A percentile compares a stretch with the other conserved stretches of the same genome.
Evolutionary conservation across 2,888 invertebrate genomes (phyloP).

Genomic region (Hirtodrosophila histrioides): DNA sequence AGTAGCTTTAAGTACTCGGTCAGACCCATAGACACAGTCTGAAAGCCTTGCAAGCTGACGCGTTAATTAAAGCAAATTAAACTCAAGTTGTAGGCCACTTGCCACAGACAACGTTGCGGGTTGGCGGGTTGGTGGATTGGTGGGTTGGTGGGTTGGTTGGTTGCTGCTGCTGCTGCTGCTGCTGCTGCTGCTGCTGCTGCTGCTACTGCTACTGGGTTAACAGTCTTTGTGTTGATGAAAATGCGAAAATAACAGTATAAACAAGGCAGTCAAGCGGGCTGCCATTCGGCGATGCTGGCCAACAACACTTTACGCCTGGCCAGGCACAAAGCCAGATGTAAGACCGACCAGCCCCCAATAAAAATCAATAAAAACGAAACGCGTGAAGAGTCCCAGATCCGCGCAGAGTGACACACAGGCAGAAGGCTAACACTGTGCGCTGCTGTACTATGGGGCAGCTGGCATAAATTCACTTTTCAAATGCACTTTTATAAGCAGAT

Average conservation of each 20-base stretch:
- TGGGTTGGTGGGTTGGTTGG: too few relatives aligned
- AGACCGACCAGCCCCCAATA: conserved; percentile 28
- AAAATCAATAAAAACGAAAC: conserved; percentile 69
- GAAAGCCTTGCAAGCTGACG: conserved; percentile 39
- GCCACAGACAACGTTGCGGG: conserved; percentile 31
- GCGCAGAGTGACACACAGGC: conserved; percentile 12
- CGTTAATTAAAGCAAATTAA: conserved; percentile 75
- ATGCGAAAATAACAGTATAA: conserved; percentile 64
- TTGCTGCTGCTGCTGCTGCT: conserved; percentile 4
- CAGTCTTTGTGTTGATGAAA: conserved; percentile 69
- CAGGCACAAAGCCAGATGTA: conserved; percentile 43
- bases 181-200: conserved; percentile 14
- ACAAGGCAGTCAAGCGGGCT: conserved; percentile 31
- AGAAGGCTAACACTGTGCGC: conserved; percentile 14
- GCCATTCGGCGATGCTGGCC: conserved; percentile 13
- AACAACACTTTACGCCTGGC: conserved; percentile 33
- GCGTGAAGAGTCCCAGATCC: conserved; percentile 57
- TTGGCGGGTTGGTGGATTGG: conserved; percentile 18
- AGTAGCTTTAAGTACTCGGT: conserved; percentile 13
- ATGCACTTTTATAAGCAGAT: too few relatives aligned
- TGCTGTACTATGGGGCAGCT: too few relatives aligned
- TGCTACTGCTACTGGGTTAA: conserved; percentile 30
- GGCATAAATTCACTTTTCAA: too few relatives aligned
- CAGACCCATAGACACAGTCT: neutral
- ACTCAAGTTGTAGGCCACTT: conserved; percentile 44